Percentiles rank a stretch among this genome's conserved stretches.
phyloP scores from a whole-genome alignment of 2,888 invertebrate species.

The Gonocerus acuteangulatus region DNA sequence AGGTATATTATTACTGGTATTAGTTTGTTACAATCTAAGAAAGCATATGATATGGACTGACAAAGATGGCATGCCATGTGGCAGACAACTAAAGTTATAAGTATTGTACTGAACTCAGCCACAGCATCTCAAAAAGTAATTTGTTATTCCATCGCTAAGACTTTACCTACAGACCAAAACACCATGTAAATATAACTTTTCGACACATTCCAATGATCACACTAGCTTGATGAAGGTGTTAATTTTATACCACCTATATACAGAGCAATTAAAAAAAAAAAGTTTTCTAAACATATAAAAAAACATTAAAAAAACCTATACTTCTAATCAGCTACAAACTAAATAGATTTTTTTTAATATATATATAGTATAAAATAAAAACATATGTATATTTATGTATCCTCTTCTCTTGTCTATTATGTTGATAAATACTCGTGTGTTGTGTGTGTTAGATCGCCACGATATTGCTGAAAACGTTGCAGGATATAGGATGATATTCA shows the following conservation, averaged over 20 bases:
- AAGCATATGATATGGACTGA: conserved; percentile 36
- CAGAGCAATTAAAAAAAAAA: conserved; percentile 26
- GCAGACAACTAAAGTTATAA: conserved; percentile 23
- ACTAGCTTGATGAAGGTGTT: conserved; percentile 26
- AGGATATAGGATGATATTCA: conserved; percentile 24
- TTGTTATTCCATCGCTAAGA: conserved; percentile 20
- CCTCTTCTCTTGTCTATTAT: conserved; percentile 8
- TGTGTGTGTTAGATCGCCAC: conserved; percentile 17
- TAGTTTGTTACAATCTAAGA: conserved; percentile 33
- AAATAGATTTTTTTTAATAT: conserved; percentile 25
- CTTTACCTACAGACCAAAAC: conserved; percentile 22
- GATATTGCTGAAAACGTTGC: conserved; percentile 21
- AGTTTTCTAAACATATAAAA: conserved; percentile 21
- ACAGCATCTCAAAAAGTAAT: conserved; percentile 20
- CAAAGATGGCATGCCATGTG: conserved; percentile 23
- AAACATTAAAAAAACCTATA: conserved; percentile 22
- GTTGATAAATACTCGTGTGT: conserved; percentile 17
- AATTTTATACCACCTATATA: conserved; percentile 17
- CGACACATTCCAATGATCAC: conserved; percentile 25
- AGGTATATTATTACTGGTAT: conserved; percentile 30
- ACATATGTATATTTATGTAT: conserved; percentile 24
- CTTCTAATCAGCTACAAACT: conserved; percentile 24
- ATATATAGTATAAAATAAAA: conserved; percentile 26
- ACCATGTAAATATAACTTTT: conserved; percentile 16
- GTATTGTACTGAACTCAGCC: conserved; percentile 24